Evolutionary conservation across 2,888 invertebrate species (phyloP), one percentile per base, ranked within the genome.

Genomic region (Polia nebulosa): DNA sequence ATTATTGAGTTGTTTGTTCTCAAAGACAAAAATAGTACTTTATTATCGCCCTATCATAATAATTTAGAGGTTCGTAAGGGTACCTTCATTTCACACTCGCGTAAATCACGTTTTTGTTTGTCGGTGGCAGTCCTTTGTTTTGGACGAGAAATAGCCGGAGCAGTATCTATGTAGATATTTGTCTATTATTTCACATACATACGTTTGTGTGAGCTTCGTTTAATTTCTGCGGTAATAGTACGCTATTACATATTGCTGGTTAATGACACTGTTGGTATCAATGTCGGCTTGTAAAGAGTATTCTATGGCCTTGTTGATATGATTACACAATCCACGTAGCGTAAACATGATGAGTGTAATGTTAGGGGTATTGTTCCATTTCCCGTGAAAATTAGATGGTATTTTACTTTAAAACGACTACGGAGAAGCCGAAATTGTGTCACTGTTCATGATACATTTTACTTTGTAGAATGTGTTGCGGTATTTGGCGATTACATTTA

Each of bases 101-200:
- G 85, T 93, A 93, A 92, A 93, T 93, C 92, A 92, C 83, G 88
- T 90, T 91, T 91, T 91, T 92, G 90, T 91, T 91, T 92, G 91
- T 84, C 80, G 85, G 72, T 90, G 90, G 88, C 90, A 88, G 88
- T 85, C 88, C 89, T 91, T 92, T 93, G 92, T 92, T 90, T 85
- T 80, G 78, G 74, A 72, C 76, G 85, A 86, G 88, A 81, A 84
- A 86, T 87, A 82, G 83, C 85, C 83, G 78, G 72, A 75, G 76
- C 81, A 72, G 74, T 75, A 71, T 75, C 84, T 78, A 85, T 82
- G 83, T 84, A 82, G 60, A 74, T 76, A 80, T 82, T 81, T 79
- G 80, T 72, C 82, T 82, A 82, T 75, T 79, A 80, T 78, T 77
- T 45, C 51, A 62, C 22, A 55, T 57, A 63, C 74, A 78, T 75